Base-by-base conservation (phyloP, 2,797 vertebrate genomes). In the Tragelaphus eurycerus region DNA sequence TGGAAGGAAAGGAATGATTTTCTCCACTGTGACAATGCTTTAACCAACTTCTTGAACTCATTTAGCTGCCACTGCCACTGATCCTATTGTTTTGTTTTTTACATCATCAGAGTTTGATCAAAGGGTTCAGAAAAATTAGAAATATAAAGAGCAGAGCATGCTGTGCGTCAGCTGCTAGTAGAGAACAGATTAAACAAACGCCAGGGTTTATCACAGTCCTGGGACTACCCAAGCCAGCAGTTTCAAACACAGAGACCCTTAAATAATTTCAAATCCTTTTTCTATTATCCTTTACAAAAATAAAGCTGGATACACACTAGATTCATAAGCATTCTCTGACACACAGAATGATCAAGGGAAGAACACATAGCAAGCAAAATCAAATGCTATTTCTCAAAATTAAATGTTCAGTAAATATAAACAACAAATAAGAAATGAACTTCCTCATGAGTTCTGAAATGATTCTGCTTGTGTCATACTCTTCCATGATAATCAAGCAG, bases 101-200 rank as follows among this genome's bases (percentile, higher is more conserved):
- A 98, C 78, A 67, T 95, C 96, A 98, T 94, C 82, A 89, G 38
- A 95, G 94, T 96, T 95, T 97, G 92, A 98, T 98, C 94, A 98
- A 97, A 98, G 89, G 2, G 83, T 60, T 93, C 93, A 76, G 95
- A 95, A 97, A 98, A 98, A 98, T 96, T 86, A 98, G 76, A 93
- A 95, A 98, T 71, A 90, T 57, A 96, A 88, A 98, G 64, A 5
- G 2, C 57, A 86, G 97, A 93, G 7, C 57, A 48, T 94, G 62
- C 84, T 97, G 96, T 93, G 95, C 31, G 10, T 97, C 83, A 97
- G 92, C 93, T 98, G 96, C 31, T 96, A 64, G 86, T 83, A 54
- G 6, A 95, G 81, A 97, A 95, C 67, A 94, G 38, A 93, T 93
- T 89, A 16, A 89, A 96, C 71, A 97, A 96, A 78, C 1, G 8